Base-by-base conservation (phyloP, 2,797 vertebrate genomes). In the Anguilla anguilla region DNA sequence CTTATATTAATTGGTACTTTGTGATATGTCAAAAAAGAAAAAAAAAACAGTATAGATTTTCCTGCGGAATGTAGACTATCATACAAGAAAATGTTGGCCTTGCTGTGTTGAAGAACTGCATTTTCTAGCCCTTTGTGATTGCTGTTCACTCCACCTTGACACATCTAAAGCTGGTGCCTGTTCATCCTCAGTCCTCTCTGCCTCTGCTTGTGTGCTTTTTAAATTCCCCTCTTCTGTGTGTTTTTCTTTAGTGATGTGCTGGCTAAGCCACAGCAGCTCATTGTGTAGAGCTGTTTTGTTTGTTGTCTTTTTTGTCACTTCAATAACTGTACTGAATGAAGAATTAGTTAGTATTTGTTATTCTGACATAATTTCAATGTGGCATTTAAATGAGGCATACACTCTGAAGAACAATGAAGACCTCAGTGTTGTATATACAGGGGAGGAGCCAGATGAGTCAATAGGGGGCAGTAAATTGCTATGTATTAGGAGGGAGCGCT, bases 381-480 rank as follows among this genome's bases (percentile, higher is more conserved):
- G 84, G 81, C 89, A 86, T 86, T 79, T 72, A 84, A 88, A 89
- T 90, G 86, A 90, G 89, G 86, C 81, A 84, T 89, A 85, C 89
- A 85, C 90, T 88, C 89, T 87, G 89, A 46, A 88, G 88, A 91
- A 91, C 91, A 90, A 91, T 90, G 84, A 89, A 86, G 88, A 89
- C 87, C 91, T 87, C 86, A 85, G 77, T 88, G 86, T 81, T 89
- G 67, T 74, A 85, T 85, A 79, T 88, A 77, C 61, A 84, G 69
- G 67, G 59, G 87, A 87, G 82, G 84, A 64, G 55, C 84, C 51
- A 83, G 51, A 90, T 81, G 6, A 84, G 91, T 92, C 93, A 93
- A 92, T 91, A 94, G 93, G 92, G 92, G 93, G 93, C 93, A 94
- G 92, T 93, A 93, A 88, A 94, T 90, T 82, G 89, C 93, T 92